Evolutionary conservation across 1,140 invertebrate species (phyloP).

Genomic region (roundworm (Caenorhabditis elegans)): DNA sequence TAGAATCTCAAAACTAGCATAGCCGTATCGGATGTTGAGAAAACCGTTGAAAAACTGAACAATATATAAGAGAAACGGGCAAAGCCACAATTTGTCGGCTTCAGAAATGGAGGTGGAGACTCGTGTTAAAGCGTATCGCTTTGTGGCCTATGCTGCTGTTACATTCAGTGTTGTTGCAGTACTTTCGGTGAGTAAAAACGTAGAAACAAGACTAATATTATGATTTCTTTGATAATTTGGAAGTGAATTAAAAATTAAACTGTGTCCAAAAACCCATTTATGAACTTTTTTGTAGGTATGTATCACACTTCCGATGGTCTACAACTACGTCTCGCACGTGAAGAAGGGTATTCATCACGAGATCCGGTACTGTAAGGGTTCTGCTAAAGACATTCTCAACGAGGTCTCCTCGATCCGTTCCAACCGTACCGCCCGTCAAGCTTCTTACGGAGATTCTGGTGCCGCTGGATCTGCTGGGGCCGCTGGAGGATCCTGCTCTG

Average conservation of each 20-base stretch:
- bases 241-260: no score
- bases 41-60: constrained; percentile 4
- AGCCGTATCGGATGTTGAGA: constrained; percentile 3
- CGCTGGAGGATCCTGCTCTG: constrained; percentile 43
- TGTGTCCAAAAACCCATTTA: no score
- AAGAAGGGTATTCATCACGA: constrained; percentile 41
- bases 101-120: constrained; percentile 38
- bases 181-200: constrained; percentile 38
- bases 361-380: constrained; percentile 42
- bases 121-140: constrained; percentile 36
- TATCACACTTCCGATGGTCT: constrained; percentile 44
- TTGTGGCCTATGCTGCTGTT: constrained; percentile 42
- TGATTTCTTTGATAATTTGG: no score
- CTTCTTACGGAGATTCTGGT: constrained; percentile 43
- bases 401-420: constrained; percentile 46
- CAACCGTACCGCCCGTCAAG: constrained; percentile 49
- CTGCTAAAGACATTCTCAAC: constrained; percentile 50
- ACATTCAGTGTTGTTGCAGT: constrained; percentile 44
- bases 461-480: not conserved
- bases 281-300: not conserved
- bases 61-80: not conserved
- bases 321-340: constrained; percentile 41
- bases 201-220: no score
- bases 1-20: constrained; percentile 1
- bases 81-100: not conserved